Base-by-base conservation (phyloP, 2,888 invertebrate species). In the Lasiommata megera region DNA sequence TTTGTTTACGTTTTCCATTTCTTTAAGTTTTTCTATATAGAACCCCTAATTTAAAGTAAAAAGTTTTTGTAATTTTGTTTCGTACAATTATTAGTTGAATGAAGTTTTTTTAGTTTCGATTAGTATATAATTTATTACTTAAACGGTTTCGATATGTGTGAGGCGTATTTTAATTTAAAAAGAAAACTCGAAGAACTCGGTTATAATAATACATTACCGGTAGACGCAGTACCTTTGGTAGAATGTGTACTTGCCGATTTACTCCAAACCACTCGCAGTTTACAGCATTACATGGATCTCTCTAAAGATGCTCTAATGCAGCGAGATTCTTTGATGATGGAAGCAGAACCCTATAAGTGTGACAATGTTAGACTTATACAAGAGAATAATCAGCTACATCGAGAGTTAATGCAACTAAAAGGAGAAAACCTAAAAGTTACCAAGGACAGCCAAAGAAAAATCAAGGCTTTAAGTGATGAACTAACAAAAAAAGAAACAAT, bases 221-320 rank as follows among this genome's bases (percentile, higher is more conserved):
- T 94, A 11, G 96, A 97, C 63, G 94, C 95, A 43, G 91, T 97
- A 38, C 94, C 96, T 36, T 84, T 98, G 63, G 96, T 97, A 65
- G 95, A 96, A 82, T 94, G 93, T 73, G 80, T 98, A 58, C 87
- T 97, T 54, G 94, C 94, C 43, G 98, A 98, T 84, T 92, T 98
- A 58, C 91, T 97, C 61, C 95, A 96, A 77, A 97, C 97, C 7
- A 97, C 97, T n/a, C 94, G 95, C 67, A 96, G 95, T 74, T 89
- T 97, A 54, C 94, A 96, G 73, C 95, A 96, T 84, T 95, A 96
- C 64, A 97, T 97, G 92, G 92, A 94, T 61, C 85, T 95, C 67
- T 94, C 95, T 6, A 93, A 94, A 75, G 93, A 94, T 69, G 93
- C 94, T 52, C 80, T 92, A n/a, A 76, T 94, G 93, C 95, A 95